phyloP scores from a whole-genome alignment of 2,888 invertebrate genomes.

The Tridacna gigas region DNA sequence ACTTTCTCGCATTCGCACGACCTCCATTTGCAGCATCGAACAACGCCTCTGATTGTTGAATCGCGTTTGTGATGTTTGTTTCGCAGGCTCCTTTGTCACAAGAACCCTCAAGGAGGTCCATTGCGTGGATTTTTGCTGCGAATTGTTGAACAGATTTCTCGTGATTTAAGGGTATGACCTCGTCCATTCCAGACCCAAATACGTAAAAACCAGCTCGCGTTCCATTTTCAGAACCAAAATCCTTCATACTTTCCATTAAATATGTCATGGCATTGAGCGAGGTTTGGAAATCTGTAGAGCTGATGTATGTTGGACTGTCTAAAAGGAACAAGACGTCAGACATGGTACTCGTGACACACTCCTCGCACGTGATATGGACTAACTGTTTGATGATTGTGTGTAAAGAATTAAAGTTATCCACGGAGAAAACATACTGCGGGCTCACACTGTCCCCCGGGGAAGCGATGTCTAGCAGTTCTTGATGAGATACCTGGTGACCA shows the following conservation, averaged over 20 bases:
- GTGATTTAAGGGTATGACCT: not conserved
- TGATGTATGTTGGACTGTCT: slow-evolving; percentile 22
- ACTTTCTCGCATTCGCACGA: slow-evolving; percentile 18
- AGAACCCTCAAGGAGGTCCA: not conserved
- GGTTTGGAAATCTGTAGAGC: not conserved
- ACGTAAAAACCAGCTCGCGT: not conserved
- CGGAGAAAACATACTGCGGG: slow-evolving; percentile 34
- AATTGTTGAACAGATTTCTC: not conserved
- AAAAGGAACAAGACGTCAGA: slow-evolving; percentile 41
- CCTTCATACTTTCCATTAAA: slow-evolving; percentile 12
- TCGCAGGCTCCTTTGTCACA: not conserved
- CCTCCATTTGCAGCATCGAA: not conserved
- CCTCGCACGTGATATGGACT: slow-evolving; percentile 40
- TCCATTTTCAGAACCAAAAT: not conserved
- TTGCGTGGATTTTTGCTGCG: not conserved
- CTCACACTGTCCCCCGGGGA: not conserved
- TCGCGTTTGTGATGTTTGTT: not conserved
- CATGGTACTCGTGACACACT: slow-evolving; percentile 17
- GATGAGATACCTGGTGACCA: slow-evolving; percentile 38
- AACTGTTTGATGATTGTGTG: too few relatives aligned
- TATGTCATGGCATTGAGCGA: slow-evolving; percentile 23
- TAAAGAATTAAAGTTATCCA: slow-evolving; percentile 45
- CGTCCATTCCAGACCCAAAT: not conserved
- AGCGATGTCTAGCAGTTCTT: slow-evolving; percentile 43
- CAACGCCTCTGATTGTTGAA: not conserved